These are phyloP conservation scores for Athalia rosae DNA, from an alignment of 2,888 invertebrate genomes.

Conservation along the genomic window DNA sequence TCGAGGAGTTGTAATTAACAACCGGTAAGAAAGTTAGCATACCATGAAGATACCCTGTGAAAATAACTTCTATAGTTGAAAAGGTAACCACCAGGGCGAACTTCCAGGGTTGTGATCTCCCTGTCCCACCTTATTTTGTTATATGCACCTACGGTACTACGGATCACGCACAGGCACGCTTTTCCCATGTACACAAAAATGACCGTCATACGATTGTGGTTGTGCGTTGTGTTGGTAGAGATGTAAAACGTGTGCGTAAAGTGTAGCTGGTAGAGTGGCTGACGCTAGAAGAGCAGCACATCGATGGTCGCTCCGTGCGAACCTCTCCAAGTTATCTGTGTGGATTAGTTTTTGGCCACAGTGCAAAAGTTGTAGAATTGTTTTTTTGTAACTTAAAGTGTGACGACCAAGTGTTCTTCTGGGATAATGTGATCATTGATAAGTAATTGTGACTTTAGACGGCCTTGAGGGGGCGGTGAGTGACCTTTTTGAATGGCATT, in stretches of 20 bases:
- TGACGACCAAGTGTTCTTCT: not conserved
- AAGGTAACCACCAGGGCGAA: not conserved
- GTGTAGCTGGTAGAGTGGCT: conserved; percentile 25
- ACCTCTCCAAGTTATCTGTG: conserved; percentile 19
- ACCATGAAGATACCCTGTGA: not conserved
- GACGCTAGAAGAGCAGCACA: conserved; percentile 26
- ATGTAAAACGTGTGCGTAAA: conserved; percentile 13
- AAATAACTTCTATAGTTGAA: not conserved
- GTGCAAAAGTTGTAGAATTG: conserved; percentile 1
- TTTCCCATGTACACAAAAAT: conserved; percentile 5
- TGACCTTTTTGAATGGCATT: conserved; percentile 64
- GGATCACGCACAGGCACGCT: not conserved
- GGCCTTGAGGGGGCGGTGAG: conserved; percentile 68
- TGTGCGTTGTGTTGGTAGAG: not conserved
- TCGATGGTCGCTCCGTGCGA: conserved; percentile 19
- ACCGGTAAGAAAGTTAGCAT: conserved; percentile 2
- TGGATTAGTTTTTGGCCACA: conserved; percentile 5
- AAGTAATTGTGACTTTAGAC: conserved; percentile 34
- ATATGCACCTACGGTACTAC: conserved; percentile 15
- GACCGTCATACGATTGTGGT: conserved; percentile 14
- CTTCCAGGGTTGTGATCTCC: conserved; percentile 16
- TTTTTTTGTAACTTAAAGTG: conserved; percentile 8
- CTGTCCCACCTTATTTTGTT: conserved; percentile 19
- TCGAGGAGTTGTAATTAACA: not conserved
- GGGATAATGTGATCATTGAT: conserved; percentile 18